Base-by-base conservation (phyloP, 2,888 invertebrate genomes). In the Glaucopsyche alexis region DNA sequence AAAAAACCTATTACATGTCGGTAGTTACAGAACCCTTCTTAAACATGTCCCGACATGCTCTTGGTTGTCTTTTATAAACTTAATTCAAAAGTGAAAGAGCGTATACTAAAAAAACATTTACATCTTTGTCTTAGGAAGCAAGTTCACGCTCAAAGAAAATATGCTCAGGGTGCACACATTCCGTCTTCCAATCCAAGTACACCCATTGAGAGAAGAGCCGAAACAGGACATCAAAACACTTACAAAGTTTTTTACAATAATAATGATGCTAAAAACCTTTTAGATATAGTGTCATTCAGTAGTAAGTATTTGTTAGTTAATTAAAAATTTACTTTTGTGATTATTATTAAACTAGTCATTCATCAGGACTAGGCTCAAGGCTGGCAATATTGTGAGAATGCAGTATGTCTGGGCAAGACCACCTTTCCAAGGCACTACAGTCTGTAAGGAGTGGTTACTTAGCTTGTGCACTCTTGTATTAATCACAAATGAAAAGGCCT, bases 81-180 rank as follows among this genome's bases (percentile, higher is more conserved):
- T n/a, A n/a, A n/a, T n/a, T n/a, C n/a, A n/a, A n/a, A n/a, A n/a
- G n/a, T n/a, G n/a, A n/a, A n/a, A n/a, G n/a, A n/a, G n/a, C n/a
- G n/a, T n/a, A 29, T 29, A 29, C 0, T 3, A 29, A 29, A 29
- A 29, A 29, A 29, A 29, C 29, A 29, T 29, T 29, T 29, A 29
- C 42, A 9, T 40, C 7, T 42, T 9, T 66, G 7, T 66, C 11
- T 19, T 47, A 69, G 69, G 49, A 69, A 69, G 13, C 69, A 69
- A 69, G 69, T 69, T 19, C 69, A 69, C 14, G 69, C 69, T 49
- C 69, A 69, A 49, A 45, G 69, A 47, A 69, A 69, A 49, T 69
- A 69, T 69, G 69, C 69, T 19, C 69, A 69, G 14, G 69, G 69
- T 49, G 69, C 69, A 47, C 69, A 69, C 47, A 69, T 69, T 69